Percentiles rank a stretch among this genome's conserved stretches.
Evolutionary conservation across 2,797 vertebrate genomes (phyloP).

Genomic region (Dendrocincla fuliginosa): DNA sequence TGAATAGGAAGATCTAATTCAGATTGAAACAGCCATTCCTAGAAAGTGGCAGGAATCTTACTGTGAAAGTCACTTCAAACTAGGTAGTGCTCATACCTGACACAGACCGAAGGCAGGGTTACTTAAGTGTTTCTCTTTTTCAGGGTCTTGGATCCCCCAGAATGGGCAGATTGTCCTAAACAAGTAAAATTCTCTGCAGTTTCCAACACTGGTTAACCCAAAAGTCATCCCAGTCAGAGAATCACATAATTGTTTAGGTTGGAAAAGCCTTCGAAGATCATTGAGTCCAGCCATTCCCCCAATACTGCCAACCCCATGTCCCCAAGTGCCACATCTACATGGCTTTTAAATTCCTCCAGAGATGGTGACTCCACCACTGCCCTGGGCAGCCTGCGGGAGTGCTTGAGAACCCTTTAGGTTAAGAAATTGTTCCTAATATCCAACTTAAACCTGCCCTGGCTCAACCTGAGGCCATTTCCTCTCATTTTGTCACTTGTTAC

Average conservation of each 20-base stretch:
- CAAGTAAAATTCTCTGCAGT: background rate
- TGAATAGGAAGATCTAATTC: slow-evolving; percentile 1
- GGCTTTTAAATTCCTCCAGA: background rate
- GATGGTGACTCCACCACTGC: background rate
- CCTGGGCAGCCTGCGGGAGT: background rate
- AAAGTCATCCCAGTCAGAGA: background rate
- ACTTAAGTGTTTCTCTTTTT: background rate
- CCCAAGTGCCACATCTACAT: background rate
- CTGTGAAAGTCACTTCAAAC: background rate
- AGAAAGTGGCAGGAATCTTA: background rate
- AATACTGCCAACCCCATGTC: background rate
- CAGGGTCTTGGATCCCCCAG: background rate
- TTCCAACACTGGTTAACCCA: background rate
- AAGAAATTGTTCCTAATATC: background rate
- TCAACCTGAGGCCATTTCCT: background rate
- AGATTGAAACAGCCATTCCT: slow-evolving; percentile 1
- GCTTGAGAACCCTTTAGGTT: background rate
- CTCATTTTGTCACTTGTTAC: background rate
- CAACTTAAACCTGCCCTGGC: background rate
- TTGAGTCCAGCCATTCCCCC: background rate
- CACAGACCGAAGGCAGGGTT: background rate
- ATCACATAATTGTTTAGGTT: background rate
- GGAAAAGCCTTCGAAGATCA: background rate
- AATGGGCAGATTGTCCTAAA: background rate
- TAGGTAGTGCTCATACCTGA: background rate